Base-by-base conservation (phyloP, 2,797 vertebrate species). In the Aeoliscus strigatus region DNA sequence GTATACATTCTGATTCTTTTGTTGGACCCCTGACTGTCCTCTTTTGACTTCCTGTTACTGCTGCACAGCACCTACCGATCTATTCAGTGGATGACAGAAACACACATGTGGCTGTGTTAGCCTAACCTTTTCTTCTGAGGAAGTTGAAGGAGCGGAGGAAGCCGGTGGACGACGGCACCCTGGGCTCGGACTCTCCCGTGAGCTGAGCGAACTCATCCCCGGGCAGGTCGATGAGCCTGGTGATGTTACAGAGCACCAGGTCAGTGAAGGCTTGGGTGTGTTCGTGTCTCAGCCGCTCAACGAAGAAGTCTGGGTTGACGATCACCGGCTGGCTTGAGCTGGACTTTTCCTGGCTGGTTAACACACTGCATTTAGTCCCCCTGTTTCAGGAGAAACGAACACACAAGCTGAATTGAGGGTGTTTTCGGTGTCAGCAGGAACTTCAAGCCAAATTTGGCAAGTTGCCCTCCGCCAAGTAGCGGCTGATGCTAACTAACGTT, bases 301-400 rank as follows among this genome's bases (percentile, higher is more conserved):
- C 96, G 43, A 94, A 99, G 80, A 99, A 99, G 72, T 99, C 95
- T 0, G 95, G 94, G 77, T 97, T 96, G 75, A 96, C 97, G 71
- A 98, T 96, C 62, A 98, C 86, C 0, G 94, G 87, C 66, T 89
- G 89, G 57, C 80, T 86, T 14, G 76, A 62, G 15, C 73, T 82
- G 6, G 89, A 80, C 46, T 87, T 86, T 27, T 92, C 91, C 59
- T 90, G 91, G 80, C 89, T 92, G 74, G 87, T 88, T 42, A 95
- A 90, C 45, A 94, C 88, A 54, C 57, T 94, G 82, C 91, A 94
- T 68, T 89, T 86, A 13, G 91, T 89, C 43, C 86, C 88, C 25
- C 94, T 97, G 73, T 34, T 11, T 8, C 12, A 10, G 21, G 4
- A 38, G 3, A 61, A 35, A 13, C 2, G 27, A 28, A 39, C 9